Evolutionary conservation across 2,888 invertebrate genomes (phyloP), one percentile per base, ranked within the genome.

Genomic region (Macaria liturata): DNA sequence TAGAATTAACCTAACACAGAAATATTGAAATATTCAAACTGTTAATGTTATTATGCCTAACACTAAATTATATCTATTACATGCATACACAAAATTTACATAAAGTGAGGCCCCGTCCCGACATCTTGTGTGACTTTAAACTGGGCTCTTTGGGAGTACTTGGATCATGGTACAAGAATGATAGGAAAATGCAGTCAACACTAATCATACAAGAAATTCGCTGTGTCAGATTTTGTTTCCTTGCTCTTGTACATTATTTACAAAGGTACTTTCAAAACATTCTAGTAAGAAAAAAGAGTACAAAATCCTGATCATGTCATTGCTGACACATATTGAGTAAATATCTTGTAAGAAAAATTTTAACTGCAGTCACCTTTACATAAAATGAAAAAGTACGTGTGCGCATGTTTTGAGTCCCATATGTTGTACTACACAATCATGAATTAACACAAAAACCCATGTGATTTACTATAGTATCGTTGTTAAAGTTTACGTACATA

Each of bases 91-190:
- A 60, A 45, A 20, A 47, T 46, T 43, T 9, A 56, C 44, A 49
- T 46, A 61, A 62, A 62, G 62, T 64, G 64, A 64, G 64, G 64
- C 57, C 64, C 44, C 43, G 49, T 48, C 34, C 50, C 60, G 54
- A 42, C 44, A 9, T 40, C 4, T 4, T 49, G 39, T 49, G 43
- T 40, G 42, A 47, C 44, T 46, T 30, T 46, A 40, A 44, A 39
- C 20, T 9, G 46, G n/a, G 31, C 32, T 49, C 40, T 40, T 49
- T 49, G 32, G 49, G n/a, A 7, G 20, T 20, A 37, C 4, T 37
- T 37, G 34, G 34, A 37, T 37, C 20, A 20, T 1, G 20, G 20
- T 20, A 20, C 20, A 20, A 20, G 1, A 1, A 20, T 20, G 20
- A 20, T 20, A 20, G 20, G 20, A 20, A 20, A 20, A 20, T 20